These are phyloP conservation scores for Ictalurus punctatus DNA, from an alignment of 2,113 vertebrate species.

Conservation along the genomic window DNA sequence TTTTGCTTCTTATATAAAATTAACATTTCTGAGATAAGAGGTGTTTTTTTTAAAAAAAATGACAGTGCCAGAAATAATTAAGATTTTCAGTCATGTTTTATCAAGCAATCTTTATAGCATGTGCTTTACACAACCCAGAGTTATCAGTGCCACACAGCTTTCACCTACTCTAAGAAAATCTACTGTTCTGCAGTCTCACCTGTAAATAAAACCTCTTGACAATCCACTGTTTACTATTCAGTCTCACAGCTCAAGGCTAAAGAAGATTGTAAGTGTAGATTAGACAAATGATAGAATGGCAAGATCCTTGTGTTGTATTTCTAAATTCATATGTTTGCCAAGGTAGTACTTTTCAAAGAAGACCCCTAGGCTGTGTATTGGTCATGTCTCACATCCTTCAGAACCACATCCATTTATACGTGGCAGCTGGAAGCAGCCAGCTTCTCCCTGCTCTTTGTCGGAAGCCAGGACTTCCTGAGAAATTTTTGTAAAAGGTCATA, in stretches of 20 bases:
- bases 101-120: neutral
- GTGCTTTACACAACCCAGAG: neutral
- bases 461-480: neutral
- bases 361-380: slow-evolving; percentile 6
- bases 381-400: neutral
- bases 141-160: slow-evolving; percentile 27
- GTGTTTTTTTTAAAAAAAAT: neutral
- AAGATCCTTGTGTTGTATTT: slow-evolving; percentile 16
- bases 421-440: neutral
- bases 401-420: neutral
- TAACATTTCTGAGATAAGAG: neutral
- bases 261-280: slow-evolving; percentile 23
- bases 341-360: neutral
- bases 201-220: slow-evolving; percentile 27
- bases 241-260: slow-evolving; percentile 10
- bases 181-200: slow-evolving; percentile 14
- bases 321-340: neutral
- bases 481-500: neutral
- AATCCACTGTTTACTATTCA: slow-evolving; percentile 30
- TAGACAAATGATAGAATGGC: slow-evolving; percentile 18
- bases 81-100: neutral
- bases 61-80: neutral
- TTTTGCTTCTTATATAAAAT: neutral
- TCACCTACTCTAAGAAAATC: neutral
- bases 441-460: neutral